Evolutionary conservation across 1,140 invertebrate species (phyloP).

Genomic region (Phocides pigmalion): DNA sequence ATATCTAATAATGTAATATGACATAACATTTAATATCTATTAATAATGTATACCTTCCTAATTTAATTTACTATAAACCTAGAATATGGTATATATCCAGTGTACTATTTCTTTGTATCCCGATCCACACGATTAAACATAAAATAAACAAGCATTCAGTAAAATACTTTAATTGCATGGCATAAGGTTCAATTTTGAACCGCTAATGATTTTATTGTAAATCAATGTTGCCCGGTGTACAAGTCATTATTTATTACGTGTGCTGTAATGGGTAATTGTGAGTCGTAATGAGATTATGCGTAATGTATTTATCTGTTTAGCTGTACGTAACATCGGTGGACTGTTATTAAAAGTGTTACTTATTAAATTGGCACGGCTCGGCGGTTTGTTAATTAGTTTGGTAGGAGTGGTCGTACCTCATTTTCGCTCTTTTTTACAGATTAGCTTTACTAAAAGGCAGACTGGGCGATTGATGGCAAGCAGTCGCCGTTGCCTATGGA

Average conservation of each 20-base stretch:
- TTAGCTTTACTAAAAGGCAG: no score
- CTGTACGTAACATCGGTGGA: neutral
- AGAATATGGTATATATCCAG: neutral
- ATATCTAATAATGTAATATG: no score
- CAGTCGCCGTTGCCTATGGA: no score
- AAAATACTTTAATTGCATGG: neutral
- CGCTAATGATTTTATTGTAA: neutral
- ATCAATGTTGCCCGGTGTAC: slow-evolving; percentile 14
- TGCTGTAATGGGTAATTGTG: slow-evolving; percentile 30
- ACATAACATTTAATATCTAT: no score
- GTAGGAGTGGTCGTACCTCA: neutral
- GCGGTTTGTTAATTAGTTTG: neutral
- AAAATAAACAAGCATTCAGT: neutral
- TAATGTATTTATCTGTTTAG: slow-evolving; percentile 10
- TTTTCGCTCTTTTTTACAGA: no score
- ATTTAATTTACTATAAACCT: neutral
- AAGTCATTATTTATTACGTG: slow-evolving; percentile 32
- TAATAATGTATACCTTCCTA: no score
- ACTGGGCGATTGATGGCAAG: no score
- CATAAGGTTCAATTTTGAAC: neutral
- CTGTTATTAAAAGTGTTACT: slow-evolving; percentile 8
- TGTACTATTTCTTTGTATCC: neutral
- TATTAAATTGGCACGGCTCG: slow-evolving; percentile 5
- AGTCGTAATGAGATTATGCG: slow-evolving; percentile 29
- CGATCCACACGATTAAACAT: neutral